These are phyloP conservation scores for Ammodytes marinus DNA, from an alignment of 2,113 vertebrate species.

Conservation along the genomic window DNA sequence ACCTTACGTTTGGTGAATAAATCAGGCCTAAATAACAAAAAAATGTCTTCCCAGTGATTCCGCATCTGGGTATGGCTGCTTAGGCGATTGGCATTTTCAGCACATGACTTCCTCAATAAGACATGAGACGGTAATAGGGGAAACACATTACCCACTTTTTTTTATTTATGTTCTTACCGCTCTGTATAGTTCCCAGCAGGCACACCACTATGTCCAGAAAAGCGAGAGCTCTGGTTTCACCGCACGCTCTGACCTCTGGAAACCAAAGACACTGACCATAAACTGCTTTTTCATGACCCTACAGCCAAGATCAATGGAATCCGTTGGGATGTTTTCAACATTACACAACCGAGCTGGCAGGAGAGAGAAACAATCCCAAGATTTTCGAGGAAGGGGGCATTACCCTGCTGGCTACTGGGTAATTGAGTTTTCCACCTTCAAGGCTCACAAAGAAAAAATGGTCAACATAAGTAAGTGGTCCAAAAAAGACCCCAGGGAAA, in stretches of 20 bases:
- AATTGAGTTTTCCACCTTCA: constrained; percentile 63
- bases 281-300: constrained; percentile 81
- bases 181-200: constrained; percentile 74
- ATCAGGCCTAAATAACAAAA: not conserved
- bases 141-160: constrained; percentile 52
- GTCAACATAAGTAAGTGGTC: constrained; percentile 54
- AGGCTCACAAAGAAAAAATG: constrained; percentile 58
- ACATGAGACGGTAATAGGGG: constrained; percentile 15
- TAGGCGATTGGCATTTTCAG: constrained; percentile 27
- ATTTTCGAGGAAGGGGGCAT: constrained; percentile 44
- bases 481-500: constrained; percentile 51
- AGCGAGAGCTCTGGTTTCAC: constrained; percentile 79
- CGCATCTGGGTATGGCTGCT: constrained; percentile 25
- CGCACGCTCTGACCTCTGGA: constrained; percentile 80
- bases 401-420: constrained; percentile 60
- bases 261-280: constrained; percentile 81
- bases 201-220: constrained; percentile 72
- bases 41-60: not conserved
- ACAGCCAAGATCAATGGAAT: constrained; percentile 70
- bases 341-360: constrained; percentile 67
- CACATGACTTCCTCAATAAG: constrained; percentile 52
- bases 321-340: constrained; percentile 80
- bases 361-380: constrained; percentile 69
- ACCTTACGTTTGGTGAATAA: not conserved
- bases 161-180: constrained; percentile 69